A percentile compares a stretch with the other conserved stretches of the same genome.
Conservation (phyloP, 1,140 invertebrate species). For the Bombus haemorrhoidalis region DNA sequence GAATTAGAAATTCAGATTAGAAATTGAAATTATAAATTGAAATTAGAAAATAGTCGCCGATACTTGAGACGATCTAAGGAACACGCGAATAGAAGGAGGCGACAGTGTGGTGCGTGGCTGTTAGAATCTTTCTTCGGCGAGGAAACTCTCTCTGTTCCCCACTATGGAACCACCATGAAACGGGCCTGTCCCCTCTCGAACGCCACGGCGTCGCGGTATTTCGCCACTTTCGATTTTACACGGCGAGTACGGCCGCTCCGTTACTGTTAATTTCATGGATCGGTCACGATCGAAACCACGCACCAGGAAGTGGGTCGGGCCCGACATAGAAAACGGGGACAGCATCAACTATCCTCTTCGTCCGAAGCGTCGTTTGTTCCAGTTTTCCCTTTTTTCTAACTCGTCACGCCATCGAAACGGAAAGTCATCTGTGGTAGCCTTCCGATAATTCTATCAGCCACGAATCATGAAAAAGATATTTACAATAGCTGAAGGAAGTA, state of each 20-base stretch:
- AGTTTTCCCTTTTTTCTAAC: not conserved
- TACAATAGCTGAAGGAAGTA: no score
- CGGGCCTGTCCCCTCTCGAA: not conserved
- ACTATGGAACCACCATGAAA: not conserved
- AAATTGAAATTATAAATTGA: not conserved
- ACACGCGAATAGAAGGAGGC: not conserved
- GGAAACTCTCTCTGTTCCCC: slow-evolving; percentile 44
- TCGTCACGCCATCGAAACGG: not conserved
- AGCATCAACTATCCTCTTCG: not conserved
- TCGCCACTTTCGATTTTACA: slow-evolving; percentile 67
- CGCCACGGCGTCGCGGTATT: slow-evolving; percentile 25
- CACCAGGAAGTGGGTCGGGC: slow-evolving; percentile 56
- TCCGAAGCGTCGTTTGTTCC: not conserved
- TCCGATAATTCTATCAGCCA: not conserved
- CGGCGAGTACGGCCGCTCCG: slow-evolving; percentile 15
- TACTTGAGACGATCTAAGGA: no score
- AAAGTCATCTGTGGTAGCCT: not conserved
- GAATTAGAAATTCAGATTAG: not conserved
- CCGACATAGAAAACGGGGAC: slow-evolving; percentile 53
- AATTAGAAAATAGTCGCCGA: no score
- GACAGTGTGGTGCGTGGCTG: not conserved
- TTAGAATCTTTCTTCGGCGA: slow-evolving; percentile 25
- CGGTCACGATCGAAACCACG: slow-evolving; percentile 49
- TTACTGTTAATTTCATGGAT: slow-evolving; percentile 62
- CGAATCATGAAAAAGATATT: not conserved